Evolutionary conservation across 2,888 invertebrate species (phyloP).

Genomic region (Drosophila subsilvestris): DNA sequence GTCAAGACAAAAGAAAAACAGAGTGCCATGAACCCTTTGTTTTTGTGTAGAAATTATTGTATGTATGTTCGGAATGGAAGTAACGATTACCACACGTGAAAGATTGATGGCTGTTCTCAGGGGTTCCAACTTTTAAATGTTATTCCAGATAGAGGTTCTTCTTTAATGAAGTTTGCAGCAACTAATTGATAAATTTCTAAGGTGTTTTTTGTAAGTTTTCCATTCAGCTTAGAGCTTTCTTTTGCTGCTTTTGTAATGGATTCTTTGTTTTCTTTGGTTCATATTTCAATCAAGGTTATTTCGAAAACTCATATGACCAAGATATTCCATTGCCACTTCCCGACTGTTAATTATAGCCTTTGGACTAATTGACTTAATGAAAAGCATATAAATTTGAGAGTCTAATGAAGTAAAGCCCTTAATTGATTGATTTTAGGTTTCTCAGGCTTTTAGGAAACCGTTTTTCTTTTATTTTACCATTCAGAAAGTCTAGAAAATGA

Average conservation of each 20-base stretch:
- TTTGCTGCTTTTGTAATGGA: neutral
- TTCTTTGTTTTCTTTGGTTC: neutral
- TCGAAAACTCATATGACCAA: too few species aligned
- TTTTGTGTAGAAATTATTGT: constrained; percentile 1
- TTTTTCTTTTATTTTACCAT: neutral
- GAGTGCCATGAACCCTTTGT: neutral
- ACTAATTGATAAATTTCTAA: neutral
- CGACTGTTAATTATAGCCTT: neutral
- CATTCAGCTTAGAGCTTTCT: neutral
- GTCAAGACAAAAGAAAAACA: constrained; percentile 38
- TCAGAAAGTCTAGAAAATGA: neutral
- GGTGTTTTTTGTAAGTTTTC: neutral
- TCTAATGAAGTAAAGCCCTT: constrained; percentile 3
- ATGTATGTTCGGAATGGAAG: neutral
- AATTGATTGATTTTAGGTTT: constrained; percentile 25
- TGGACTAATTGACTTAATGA: constrained; percentile 22
- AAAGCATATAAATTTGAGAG: neutral
- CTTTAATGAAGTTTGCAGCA: neutral
- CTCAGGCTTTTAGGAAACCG: neutral
- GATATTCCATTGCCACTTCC: neutral
- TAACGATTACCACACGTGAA: constrained; percentile 6
- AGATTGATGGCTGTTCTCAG: constrained; percentile 15
- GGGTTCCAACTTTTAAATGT: neutral
- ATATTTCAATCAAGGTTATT: constrained; percentile 4
- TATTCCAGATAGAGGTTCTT: neutral